A percentile compares a stretch with the other conserved stretches of the same genome.
Conservation (phyloP, 2,113 vertebrate genomes). For the Carlito syrichta region DNA sequence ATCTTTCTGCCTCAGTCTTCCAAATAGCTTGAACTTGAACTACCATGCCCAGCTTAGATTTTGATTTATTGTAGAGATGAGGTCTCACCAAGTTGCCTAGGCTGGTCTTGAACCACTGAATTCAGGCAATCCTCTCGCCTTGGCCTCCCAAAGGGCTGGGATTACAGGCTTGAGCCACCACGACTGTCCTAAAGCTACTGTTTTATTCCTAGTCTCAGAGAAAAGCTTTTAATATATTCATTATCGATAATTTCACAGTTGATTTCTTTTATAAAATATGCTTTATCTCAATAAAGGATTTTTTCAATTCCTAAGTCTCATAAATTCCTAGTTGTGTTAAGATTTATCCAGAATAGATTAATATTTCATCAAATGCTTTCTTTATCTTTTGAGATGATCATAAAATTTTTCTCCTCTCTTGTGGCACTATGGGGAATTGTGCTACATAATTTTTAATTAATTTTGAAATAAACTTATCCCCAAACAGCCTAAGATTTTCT, state of each 20-base stretch:
- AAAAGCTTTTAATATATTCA: neutral
- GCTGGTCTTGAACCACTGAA: too few relatives aligned
- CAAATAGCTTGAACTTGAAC: too few relatives aligned
- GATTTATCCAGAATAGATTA: neutral
- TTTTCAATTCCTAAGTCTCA: neutral
- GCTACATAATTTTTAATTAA: neutral
- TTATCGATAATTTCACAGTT: neutral
- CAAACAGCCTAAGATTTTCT: neutral
- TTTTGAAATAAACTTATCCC: neutral
- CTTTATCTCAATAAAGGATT: neutral
- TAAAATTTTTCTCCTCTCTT: neutral
- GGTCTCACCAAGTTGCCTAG: too few relatives aligned
- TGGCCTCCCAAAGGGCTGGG: too few relatives aligned
- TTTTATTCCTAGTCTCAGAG: neutral
- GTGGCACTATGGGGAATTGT: neutral
- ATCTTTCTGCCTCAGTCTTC: too few relatives aligned
- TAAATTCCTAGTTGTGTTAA: neutral
- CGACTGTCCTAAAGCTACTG: too few relatives aligned
- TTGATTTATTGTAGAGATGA: too few relatives aligned
- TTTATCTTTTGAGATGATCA: neutral
- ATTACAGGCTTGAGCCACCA: too few relatives aligned
- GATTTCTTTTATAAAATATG: neutral
- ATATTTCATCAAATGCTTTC: neutral
- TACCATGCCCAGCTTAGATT: too few relatives aligned
- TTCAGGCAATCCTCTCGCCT: too few relatives aligned